phyloP scores from a whole-genome alignment of 2,888 invertebrate species.

The Apotomis capreana region DNA sequence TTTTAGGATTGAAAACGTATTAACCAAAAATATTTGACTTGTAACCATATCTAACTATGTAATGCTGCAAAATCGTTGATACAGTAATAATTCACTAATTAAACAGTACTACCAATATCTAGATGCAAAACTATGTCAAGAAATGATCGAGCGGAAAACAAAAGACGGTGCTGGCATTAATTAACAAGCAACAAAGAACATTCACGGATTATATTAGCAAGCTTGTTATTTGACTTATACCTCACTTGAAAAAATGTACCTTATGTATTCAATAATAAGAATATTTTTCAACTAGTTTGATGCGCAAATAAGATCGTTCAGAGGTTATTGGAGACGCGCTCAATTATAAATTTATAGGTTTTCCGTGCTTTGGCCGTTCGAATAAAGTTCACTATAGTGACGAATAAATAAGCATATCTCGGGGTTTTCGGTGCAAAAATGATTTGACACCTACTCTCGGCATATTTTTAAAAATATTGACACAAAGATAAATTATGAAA shows the following conservation, averaged over 20 bases:
- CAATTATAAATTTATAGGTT: not conserved
- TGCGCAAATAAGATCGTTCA: not conserved
- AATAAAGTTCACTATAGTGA: not conserved
- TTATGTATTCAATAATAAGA: not conserved
- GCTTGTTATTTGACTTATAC: not conserved
- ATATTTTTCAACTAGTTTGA: too few relatives aligned
- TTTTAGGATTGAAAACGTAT: too few relatives aligned
- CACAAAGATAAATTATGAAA: slow-evolving; percentile 9
- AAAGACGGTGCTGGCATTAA: not conserved
- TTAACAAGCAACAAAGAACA: slow-evolving; percentile 15
- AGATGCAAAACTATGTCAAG: slow-evolving; percentile 12
- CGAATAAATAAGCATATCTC: not conserved
- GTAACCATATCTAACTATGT: too few relatives aligned
- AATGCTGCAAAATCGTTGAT: too few relatives aligned
- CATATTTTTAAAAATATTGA: too few relatives aligned
- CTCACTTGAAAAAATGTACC: not conserved
- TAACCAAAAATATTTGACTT: too few relatives aligned
- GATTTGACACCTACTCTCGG: too few relatives aligned
- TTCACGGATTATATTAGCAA: not conserved
- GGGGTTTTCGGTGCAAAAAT: too few relatives aligned
- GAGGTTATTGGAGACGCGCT: not conserved
- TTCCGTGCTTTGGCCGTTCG: not conserved
- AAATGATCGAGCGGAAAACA: slow-evolving; percentile 5
- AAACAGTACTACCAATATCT: not conserved
- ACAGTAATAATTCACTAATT: not conserved